These are phyloP conservation scores for Zootoca vivipara DNA, from an alignment of 2,113 vertebrate species.

Conservation along the genomic window DNA sequence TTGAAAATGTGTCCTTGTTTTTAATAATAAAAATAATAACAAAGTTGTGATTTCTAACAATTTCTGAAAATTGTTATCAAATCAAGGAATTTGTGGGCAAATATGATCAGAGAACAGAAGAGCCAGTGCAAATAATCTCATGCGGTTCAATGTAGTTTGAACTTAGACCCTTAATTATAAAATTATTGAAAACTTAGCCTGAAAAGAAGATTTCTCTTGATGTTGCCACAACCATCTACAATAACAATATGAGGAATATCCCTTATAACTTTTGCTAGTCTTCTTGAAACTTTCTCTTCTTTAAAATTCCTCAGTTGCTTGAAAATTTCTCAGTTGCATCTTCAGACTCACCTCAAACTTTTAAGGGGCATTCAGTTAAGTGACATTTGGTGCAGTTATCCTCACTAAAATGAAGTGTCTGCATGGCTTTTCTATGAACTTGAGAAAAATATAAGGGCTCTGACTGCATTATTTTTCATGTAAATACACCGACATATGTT, in stretches of 20 bases:
- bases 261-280: not conserved
- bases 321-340: too few relatives aligned
- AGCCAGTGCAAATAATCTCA: not conserved
- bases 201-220: not conserved
- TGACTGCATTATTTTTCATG: not conserved
- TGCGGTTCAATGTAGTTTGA: not conserved
- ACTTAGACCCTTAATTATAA: not conserved
- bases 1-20: too few relatives aligned
- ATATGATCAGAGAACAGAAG: not conserved
- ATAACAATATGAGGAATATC: not conserved
- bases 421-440: not conserved
- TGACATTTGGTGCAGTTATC: not conserved
- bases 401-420: not conserved
- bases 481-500: not conserved
- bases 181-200: not conserved
- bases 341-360: not conserved
- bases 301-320: not conserved
- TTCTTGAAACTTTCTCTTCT: not conserved
- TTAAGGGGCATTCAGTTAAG: not conserved
- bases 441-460: not conserved
- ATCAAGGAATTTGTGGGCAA: not conserved
- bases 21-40: too few relatives aligned
- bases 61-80: not conserved
- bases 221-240: not conserved
- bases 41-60: too few relatives aligned